A percentile compares a stretch with the other conserved stretches of the same genome.
phyloP scores from a whole-genome alignment of 2,113 vertebrate genomes.

The Aspiorhynchus laticeps region DNA sequence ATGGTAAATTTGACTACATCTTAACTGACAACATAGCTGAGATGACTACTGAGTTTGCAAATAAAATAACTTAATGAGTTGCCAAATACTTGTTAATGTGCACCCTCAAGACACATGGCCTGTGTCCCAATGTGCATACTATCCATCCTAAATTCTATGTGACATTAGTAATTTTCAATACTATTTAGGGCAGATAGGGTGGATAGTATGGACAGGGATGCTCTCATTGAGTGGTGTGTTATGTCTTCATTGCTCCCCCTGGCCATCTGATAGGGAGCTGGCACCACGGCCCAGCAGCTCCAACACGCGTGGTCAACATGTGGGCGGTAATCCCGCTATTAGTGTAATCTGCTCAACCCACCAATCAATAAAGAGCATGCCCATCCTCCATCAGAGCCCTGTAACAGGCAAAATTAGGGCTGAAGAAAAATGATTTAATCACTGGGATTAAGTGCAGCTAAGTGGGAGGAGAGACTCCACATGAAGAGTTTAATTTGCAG shows the following conservation, averaged over 20 bases:
- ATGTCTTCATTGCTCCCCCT: not conserved
- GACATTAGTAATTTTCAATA: too few species aligned
- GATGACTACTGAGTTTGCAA: slow-evolving; percentile 14
- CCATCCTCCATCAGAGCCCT: slow-evolving; percentile 64
- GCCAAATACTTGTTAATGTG: slow-evolving; percentile 32
- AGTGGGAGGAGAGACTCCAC: slow-evolving; percentile 64
- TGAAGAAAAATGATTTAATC: slow-evolving; percentile 77
- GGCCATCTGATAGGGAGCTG: slow-evolving; percentile 45
- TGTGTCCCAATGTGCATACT: too few species aligned
- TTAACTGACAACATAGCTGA: slow-evolving; percentile 5
- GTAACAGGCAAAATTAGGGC: slow-evolving; percentile 69
- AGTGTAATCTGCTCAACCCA: slow-evolving; percentile 81
- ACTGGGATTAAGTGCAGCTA: slow-evolving; percentile 78
- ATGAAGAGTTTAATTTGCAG: slow-evolving; percentile 71
- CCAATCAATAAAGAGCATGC: slow-evolving; percentile 77
- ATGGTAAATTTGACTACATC: not conserved
- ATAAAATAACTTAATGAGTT: slow-evolving; percentile 1
- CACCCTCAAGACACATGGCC: too few species aligned
- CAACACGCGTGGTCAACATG: slow-evolving; percentile 73
- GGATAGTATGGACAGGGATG: too few species aligned
- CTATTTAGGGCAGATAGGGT: too few species aligned
- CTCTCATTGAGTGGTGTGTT: slow-evolving; percentile 2
- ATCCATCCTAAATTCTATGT: too few species aligned
- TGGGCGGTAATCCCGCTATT: slow-evolving; percentile 81
- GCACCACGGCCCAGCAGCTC: slow-evolving; percentile 56